phyloP scores from a whole-genome alignment of 1,140 invertebrate genomes.

The Spodoptera frugiperda region DNA sequence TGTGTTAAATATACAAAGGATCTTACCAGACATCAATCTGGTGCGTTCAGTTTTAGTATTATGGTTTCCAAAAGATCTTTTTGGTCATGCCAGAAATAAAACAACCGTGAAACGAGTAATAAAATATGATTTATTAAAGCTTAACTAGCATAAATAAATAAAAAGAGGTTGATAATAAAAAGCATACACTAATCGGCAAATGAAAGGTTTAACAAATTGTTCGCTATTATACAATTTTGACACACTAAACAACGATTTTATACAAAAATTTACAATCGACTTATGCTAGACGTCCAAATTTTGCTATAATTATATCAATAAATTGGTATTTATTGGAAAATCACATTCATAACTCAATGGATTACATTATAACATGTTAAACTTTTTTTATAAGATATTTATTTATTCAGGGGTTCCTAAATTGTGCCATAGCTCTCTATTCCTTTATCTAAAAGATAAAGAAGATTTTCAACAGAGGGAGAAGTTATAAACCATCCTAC shows the following conservation, averaged over 20 bases:
- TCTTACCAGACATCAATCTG: no score
- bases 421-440: no score
- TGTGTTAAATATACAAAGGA: no score
- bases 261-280: constrained; percentile 30
- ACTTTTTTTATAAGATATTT: neutral
- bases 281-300: constrained; percentile 30
- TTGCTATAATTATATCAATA: constrained; percentile 25
- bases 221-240: constrained; percentile 49
- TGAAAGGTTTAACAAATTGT: constrained; percentile 46
- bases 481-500: no score
- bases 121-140: constrained; percentile 73
- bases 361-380: neutral
- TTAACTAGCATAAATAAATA: constrained; percentile 72
- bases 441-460: no score
- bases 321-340: constrained; percentile 13
- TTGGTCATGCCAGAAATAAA: constrained; percentile 47
- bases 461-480: no score
- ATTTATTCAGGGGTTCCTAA: neutral
- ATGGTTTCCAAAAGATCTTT: neutral
- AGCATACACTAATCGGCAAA: constrained; percentile 56
- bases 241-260: constrained; percentile 36
- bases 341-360: neutral
- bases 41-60: no score
- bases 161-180: constrained; percentile 56
- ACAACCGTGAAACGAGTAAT: constrained; percentile 62